Percentiles rank a stretch among this genome's conserved stretches.
phyloP scores from a whole-genome alignment of 2,888 invertebrate genomes.

The Sarcophaga variegata region DNA sequence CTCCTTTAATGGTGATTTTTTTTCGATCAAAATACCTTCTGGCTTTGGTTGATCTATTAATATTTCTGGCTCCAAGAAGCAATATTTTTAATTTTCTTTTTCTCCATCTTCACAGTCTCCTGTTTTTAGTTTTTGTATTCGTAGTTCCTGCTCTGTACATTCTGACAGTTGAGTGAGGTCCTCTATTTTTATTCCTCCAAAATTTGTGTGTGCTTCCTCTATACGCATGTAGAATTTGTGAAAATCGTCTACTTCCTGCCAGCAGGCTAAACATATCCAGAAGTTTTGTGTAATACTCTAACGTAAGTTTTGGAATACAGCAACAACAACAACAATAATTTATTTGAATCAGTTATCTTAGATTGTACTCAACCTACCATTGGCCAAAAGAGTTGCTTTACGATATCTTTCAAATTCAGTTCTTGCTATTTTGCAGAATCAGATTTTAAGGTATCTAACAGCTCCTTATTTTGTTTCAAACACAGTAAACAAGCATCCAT shows the following conservation, averaged over 20 bases:
- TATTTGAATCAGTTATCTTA: not conserved
- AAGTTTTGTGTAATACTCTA: constrained; percentile 41
- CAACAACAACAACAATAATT: not conserved
- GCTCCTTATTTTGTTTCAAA: constrained; percentile 52
- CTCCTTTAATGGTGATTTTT: not conserved
- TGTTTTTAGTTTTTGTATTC: not conserved
- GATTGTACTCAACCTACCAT: constrained; percentile 29
- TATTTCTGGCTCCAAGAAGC: constrained; percentile 31
- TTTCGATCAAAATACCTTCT: not conserved
- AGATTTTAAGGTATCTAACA: constrained; percentile 32
- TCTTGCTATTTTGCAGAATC: constrained; percentile 43
- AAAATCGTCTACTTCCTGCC: constrained; percentile 74
- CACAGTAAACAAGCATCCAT: constrained; percentile 53
- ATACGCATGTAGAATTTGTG: constrained; percentile 74
- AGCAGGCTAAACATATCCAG: constrained; percentile 74
- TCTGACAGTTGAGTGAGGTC: constrained; percentile 13
- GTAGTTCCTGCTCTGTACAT: constrained; percentile 7
- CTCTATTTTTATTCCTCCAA: constrained; percentile 70
- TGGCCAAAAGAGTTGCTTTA: constrained; percentile 54
- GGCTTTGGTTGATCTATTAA: constrained; percentile 25
- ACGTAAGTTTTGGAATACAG: not conserved
- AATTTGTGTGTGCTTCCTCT: constrained; percentile 72
- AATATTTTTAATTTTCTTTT: constrained; percentile 10
- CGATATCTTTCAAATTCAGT: constrained; percentile 12
- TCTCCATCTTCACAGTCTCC: not conserved